phyloP scores from a whole-genome alignment of 2,888 invertebrate genomes.

The Polymixis flavicincta region DNA sequence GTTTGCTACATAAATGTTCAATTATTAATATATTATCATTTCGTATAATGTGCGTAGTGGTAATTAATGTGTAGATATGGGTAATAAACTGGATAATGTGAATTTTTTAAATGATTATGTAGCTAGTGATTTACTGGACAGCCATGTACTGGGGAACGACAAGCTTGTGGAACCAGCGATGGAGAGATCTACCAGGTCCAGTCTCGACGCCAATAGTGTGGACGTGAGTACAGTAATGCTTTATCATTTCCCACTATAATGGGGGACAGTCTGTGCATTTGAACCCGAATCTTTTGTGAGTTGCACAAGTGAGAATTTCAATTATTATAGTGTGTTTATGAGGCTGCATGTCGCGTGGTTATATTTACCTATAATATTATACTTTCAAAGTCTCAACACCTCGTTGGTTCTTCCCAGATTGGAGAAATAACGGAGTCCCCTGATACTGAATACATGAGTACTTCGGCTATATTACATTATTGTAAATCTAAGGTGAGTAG shows the following conservation, averaged over 20 bases:
- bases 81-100: conserved; percentile 86
- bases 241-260: conserved; percentile 6
- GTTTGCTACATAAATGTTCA: conserved; percentile 72
- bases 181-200: conserved; percentile 86
- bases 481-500: conserved; percentile 96
- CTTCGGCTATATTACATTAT: conserved; percentile 94
- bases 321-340: neutral
- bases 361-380: neutral
- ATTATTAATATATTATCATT: conserved; percentile 79
- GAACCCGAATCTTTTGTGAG: conserved; percentile 7
- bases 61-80: conserved; percentile 85
- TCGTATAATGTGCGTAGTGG: conserved; percentile 80
- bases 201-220: conserved; percentile 87
- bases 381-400: neutral
- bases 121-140: conserved; percentile 89
- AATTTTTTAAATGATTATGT: conserved; percentile 83
- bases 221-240: conserved; percentile 86
- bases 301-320: conserved; percentile 12
- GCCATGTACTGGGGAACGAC: conserved; percentile 87
- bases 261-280: conserved; percentile 8
- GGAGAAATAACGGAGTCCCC: conserved; percentile 93
- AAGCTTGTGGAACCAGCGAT: conserved; percentile 82
- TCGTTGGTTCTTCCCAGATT: conserved; percentile 84
- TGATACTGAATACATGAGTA: conserved; percentile 92
- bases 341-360: neutral